Conservation (phyloP, 2,888 invertebrate species). For the Aphelenchoides bicaudatus region DNA sequence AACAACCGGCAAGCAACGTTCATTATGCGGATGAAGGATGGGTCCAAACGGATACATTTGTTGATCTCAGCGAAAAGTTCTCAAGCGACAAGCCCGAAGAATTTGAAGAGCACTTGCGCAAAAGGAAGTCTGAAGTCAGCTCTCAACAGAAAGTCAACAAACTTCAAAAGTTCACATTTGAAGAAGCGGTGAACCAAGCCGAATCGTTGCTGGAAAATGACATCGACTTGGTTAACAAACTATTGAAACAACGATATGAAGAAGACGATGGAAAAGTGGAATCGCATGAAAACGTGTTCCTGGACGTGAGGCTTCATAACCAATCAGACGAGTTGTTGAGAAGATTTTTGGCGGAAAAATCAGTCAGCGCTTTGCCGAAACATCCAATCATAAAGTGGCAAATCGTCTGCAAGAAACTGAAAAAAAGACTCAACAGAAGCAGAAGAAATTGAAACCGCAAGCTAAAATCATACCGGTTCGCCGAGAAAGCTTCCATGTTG, state of each 20-base stretch:
- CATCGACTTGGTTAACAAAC: slow-evolving; percentile 7
- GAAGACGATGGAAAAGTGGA: not conserved
- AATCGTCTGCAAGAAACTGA: not conserved
- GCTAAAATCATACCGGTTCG: slow-evolving; percentile 5
- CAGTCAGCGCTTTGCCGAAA: not conserved
- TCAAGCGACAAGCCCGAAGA: slow-evolving; percentile 5
- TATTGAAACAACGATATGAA: slow-evolving; percentile 1
- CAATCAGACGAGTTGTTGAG: slow-evolving; percentile 11
- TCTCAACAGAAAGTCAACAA: not conserved
- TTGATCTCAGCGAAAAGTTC: not conserved
- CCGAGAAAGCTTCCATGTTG: not conserved
- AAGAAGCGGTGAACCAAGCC: not conserved
- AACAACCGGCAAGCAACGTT: no score
- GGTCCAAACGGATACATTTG: slow-evolving; percentile 1
- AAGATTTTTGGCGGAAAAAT: slow-evolving; percentile 6
- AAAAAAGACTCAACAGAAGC: no score
- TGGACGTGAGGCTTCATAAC: slow-evolving; percentile 9
- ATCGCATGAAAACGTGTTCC: not conserved
- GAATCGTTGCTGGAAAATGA: slow-evolving; percentile 4
- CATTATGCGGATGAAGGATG: not conserved
- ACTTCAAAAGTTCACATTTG: not conserved
- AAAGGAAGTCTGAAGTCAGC: not conserved
- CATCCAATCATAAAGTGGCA: not conserved
- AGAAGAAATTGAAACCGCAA: slow-evolving; percentile 11
- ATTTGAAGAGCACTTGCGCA: not conserved